A percentile compares a stretch with the other conserved stretches of the same genome.
These are phyloP conservation scores for Tuta absoluta DNA, from an alignment of 2,888 invertebrate genomes.

Conservation along the genomic window DNA sequence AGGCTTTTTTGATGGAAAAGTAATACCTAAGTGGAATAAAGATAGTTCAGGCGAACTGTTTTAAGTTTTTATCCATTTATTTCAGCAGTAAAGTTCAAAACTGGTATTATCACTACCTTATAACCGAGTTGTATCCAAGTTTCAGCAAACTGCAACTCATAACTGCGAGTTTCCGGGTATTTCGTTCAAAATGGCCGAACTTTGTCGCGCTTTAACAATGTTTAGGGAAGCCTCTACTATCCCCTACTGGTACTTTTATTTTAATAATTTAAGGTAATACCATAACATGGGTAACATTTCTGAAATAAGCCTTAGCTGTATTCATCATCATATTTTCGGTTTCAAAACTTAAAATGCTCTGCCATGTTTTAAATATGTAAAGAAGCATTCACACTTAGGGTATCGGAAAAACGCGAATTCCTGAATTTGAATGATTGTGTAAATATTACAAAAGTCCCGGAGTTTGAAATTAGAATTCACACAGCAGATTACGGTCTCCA, in stretches of 20 bases:
- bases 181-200: constrained; percentile 17
- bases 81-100: neutral
- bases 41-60: neutral
- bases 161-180: constrained; percentile 18
- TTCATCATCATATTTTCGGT: neutral
- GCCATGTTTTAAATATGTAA: neutral
- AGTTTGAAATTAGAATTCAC: constrained; percentile 49
- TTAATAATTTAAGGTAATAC: neutral
- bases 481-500: constrained; percentile 46
- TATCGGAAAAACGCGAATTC: neutral
- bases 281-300: no score
- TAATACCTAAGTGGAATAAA: neutral
- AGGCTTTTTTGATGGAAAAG: no score
- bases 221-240: constrained; percentile 13
- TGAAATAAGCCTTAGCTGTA: neutral
- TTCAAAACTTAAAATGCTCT: neutral
- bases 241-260: neutral
- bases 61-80: constrained; percentile 1
- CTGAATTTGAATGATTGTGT: neutral
- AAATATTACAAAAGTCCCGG: neutral
- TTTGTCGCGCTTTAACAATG: constrained; percentile 14
- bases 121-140: constrained; percentile 8
- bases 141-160: constrained; percentile 11
- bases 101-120: constrained; percentile 16
- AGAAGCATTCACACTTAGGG: constrained; percentile 4